A percentile compares a stretch with the other conserved stretches of the same genome.
Conservation (phyloP, 2,888 invertebrate genomes). For the Amphiduros pacificus region DNA sequence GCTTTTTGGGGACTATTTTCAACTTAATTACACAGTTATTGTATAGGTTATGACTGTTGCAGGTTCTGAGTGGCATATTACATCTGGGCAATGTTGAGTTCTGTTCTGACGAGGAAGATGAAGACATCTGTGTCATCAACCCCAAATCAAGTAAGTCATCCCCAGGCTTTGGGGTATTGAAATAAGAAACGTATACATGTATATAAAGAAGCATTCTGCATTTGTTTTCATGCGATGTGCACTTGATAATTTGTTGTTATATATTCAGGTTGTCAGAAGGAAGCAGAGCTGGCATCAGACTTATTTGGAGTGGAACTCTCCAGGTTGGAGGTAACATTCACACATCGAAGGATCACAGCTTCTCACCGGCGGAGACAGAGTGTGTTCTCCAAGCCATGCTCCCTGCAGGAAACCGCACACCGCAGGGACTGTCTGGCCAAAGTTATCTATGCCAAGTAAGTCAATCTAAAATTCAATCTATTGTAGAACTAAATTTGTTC, state of each 20-base stretch:
- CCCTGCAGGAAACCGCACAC: constrained; percentile 35
- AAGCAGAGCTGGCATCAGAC: constrained; percentile 9
- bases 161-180: too few relatives aligned
- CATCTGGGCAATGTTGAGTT: constrained; percentile 42
- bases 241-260: too few relatives aligned
- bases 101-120: constrained; percentile 32
- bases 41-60: too few relatives aligned
- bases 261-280: too few relatives aligned
- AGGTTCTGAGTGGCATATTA: constrained; percentile 40
- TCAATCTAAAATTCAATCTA: too few relatives aligned
- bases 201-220: too few relatives aligned
- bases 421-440: constrained; percentile 48
- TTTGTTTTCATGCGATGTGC: too few relatives aligned
- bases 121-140: constrained; percentile 28
- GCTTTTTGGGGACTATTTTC: too few relatives aligned
- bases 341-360: constrained; percentile 42
- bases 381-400: constrained; percentile 47
- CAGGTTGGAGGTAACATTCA: constrained; percentile 37
- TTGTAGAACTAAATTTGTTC: too few relatives aligned
- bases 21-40: too few relatives aligned
- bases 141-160: too few relatives aligned
- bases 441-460: constrained; percentile 46
- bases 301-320: constrained; percentile 37
- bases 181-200: too few relatives aligned
- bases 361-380: constrained; percentile 37